Percentiles rank a stretch among this genome's conserved stretches.
phyloP scores from a whole-genome alignment of 2,113 vertebrate genomes.

The Crypturellus undulatus region DNA sequence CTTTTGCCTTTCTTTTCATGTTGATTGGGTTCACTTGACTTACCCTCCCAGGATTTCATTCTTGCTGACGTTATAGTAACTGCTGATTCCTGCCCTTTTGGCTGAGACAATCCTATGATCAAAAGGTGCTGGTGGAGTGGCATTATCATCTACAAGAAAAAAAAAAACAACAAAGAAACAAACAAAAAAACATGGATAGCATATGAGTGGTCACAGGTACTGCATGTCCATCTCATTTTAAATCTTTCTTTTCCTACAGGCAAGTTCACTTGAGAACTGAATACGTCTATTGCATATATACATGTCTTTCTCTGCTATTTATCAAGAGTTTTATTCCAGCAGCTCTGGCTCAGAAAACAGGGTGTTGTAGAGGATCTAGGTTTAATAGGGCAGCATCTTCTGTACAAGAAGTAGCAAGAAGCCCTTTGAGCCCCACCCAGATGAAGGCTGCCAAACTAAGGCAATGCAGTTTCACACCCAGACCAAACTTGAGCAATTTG shows the following conservation, averaged over 20 bases:
- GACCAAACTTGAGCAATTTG: not conserved
- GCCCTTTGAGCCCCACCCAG: not conserved
- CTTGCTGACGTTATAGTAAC: constrained; percentile 87
- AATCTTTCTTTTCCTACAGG: not conserved
- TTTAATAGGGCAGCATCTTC: not conserved
- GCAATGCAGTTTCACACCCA: not conserved
- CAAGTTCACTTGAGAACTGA: not conserved
- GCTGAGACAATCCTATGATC: constrained; percentile 91
- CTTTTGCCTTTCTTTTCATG: not conserved
- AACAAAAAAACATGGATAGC: not conserved
- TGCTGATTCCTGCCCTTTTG: constrained; percentile 85
- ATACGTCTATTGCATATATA: not conserved
- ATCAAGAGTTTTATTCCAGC: not conserved
- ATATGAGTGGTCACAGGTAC: not conserved
- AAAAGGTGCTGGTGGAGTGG: constrained; percentile 89
- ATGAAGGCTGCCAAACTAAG: not conserved
- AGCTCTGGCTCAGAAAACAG: not conserved
- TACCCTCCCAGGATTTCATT: constrained; percentile 93
- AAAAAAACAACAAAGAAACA: constrained; percentile 10
- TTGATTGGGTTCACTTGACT: constrained; percentile 63
- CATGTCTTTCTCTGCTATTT: not conserved
- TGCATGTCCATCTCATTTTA: not conserved
- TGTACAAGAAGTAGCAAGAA: not conserved
- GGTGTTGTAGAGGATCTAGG: not conserved
- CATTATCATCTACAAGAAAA: constrained; percentile 78